phyloP scores from a whole-genome alignment of 2,113 vertebrate genomes.

The rat (Rattus norvegicus) region GRCr8 NC_086029.1:19623501-19624000 shows the following conservation, averaged over 20 bases:
- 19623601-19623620: not conserved
- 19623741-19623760: not conserved
- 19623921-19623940: not conserved
- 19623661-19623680: not conserved
- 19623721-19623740: not conserved
- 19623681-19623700: not conserved
- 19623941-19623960: not conserved
- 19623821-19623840: not conserved
- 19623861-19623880: not conserved
- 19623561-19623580: not conserved
- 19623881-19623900: not conserved
- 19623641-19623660: not conserved
- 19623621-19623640: not conserved
- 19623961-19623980: not conserved
- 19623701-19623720: not conserved
- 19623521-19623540: not conserved
- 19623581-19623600: not conserved
- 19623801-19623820: not conserved
- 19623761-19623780: not conserved
- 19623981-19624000: not conserved
- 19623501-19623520: not conserved
- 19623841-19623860: accelerated
- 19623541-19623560: not conserved
- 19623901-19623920: not conserved
- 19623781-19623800: accelerated